A percentile compares a stretch with the other conserved stretches of the same genome.
Conservation (phyloP, 2,797 vertebrate genomes). For the Peromyscus attwateri region DNA sequence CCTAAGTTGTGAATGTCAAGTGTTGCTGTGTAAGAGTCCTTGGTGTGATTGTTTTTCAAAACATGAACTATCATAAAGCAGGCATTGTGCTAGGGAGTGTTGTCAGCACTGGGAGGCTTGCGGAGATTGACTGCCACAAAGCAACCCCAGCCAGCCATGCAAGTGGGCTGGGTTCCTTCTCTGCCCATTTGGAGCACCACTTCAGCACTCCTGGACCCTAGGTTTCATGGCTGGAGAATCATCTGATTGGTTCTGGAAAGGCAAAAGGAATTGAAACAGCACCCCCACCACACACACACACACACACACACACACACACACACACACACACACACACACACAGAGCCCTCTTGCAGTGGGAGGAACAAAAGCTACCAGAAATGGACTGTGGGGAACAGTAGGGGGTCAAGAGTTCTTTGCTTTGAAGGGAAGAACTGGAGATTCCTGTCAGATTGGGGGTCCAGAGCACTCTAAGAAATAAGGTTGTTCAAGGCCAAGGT, state of each 20-base stretch:
- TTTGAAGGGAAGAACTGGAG: constrained; percentile 53
- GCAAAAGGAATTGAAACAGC: background rate
- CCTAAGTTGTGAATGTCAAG: background rate
- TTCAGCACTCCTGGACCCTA: background rate
- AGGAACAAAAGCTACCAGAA: constrained; percentile 14
- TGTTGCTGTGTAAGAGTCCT: background rate
- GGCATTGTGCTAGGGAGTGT: background rate
- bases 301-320: too few species aligned
- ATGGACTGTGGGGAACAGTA: constrained; percentile 1
- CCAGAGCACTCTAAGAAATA: constrained; percentile 38
- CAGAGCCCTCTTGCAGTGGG: background rate
- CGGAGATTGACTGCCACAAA: background rate
- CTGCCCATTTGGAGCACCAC: background rate
- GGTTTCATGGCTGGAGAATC: background rate
- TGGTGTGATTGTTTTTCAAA: background rate
- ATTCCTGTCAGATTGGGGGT: constrained; percentile 45
- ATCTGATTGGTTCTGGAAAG: background rate
- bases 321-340: background rate
- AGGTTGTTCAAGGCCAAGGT: too few species aligned
- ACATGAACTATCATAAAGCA: background rate
- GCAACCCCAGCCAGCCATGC: background rate
- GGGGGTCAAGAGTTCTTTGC: constrained; percentile 17
- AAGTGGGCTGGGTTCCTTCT: background rate
- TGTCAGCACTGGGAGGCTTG: background rate
- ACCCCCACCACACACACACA: too few species aligned